Evolutionary conservation across 1,140 invertebrate species (phyloP).

Genomic region (Caenorhabditis inopinata): DNA sequence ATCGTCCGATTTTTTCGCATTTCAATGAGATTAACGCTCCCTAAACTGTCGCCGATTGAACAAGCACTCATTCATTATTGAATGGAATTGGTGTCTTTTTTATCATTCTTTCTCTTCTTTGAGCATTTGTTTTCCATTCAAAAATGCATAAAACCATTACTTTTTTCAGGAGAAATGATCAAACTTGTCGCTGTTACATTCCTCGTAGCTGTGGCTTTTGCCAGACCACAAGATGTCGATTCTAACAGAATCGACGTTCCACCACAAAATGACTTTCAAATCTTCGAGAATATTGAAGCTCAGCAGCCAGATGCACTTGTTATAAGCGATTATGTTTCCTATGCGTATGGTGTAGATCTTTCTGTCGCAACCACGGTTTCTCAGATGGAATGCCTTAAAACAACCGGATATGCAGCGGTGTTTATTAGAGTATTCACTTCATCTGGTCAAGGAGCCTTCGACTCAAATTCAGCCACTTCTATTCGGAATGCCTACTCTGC

Average conservation of each 20-base stretch:
- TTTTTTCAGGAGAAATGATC: background rate
- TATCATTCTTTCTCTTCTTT: background rate
- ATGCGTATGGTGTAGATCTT: background rate
- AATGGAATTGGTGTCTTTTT: constrained; percentile 16
- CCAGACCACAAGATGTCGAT: constrained; percentile 6
- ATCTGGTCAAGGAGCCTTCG: constrained; percentile 16
- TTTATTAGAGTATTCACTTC: constrained; percentile 31
- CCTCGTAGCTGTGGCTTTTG: background rate
- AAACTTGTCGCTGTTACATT: background rate
- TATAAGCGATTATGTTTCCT: background rate
- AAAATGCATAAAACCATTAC: background rate
- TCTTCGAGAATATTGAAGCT: too few relatives aligned
- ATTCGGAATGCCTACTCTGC: constrained; percentile 39
- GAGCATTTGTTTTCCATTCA: background rate
- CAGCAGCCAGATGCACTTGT: background rate
- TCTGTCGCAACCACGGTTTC: background rate
- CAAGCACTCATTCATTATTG: background rate
- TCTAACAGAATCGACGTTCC: background rate
- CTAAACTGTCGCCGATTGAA: background rate
- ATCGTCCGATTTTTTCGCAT: too few relatives aligned
- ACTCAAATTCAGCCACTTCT: background rate
- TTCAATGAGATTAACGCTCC: background rate
- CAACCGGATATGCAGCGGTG: constrained; percentile 10
- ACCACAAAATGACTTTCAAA: background rate
- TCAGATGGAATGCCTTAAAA: constrained; percentile 8